Conservation (phyloP, 2,888 invertebrate genomes). For the Pharmacophagus antenor region DNA sequence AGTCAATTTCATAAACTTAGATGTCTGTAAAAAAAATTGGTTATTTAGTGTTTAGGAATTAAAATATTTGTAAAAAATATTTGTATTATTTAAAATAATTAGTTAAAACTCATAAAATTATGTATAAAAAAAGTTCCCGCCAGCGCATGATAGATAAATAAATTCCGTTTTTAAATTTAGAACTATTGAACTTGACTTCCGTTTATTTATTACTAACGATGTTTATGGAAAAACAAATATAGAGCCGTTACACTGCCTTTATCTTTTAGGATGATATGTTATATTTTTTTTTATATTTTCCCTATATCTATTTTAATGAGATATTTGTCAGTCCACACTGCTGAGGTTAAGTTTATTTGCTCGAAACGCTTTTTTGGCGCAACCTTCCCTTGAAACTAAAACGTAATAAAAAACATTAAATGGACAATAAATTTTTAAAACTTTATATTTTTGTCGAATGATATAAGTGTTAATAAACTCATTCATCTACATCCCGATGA, state of each 20-base stretch:
- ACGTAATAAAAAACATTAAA: conserved; percentile 39
- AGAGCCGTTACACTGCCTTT: not conserved
- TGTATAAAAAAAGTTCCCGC: not conserved
- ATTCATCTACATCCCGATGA: not conserved
- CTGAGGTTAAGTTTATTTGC: conserved; percentile 39
- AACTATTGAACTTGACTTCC: conserved; percentile 10
- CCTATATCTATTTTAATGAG: conserved; percentile 20
- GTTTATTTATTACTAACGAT: conserved; percentile 6
- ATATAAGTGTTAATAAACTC: conserved; percentile 3
- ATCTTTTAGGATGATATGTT: not conserved
- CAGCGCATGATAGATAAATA: not conserved
- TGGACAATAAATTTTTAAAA: conserved; percentile 32
- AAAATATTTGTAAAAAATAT: no score
- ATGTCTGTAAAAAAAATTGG: no score
- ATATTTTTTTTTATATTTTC: not conserved
- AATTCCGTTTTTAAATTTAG: conserved; percentile 10
- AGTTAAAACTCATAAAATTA: no score
- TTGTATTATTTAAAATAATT: no score
- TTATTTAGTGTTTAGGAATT: no score
- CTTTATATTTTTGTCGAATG: not conserved
- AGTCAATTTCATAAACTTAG: no score
- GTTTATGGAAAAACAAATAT: conserved; percentile 18
- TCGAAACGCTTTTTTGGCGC: conserved; percentile 38
- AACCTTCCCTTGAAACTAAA: conserved; percentile 62
- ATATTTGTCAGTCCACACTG: conserved; percentile 42